Conservation (phyloP, 2,888 invertebrate species). For the Frankliniella intonsa region DNA sequence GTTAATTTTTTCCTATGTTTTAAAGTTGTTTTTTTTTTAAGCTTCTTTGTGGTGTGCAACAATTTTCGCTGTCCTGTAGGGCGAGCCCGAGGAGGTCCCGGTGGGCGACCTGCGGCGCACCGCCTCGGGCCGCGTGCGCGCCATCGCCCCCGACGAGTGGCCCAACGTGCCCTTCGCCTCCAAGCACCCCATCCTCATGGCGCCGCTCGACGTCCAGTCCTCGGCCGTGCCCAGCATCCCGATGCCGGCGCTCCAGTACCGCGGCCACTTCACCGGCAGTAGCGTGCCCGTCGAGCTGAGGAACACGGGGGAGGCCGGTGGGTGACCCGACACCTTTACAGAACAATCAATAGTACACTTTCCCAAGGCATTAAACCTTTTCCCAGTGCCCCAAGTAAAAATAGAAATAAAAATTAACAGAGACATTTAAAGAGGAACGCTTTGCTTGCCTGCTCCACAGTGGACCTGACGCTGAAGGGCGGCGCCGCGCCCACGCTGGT, state of each 20-base stretch:
- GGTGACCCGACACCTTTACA: too few relatives aligned
- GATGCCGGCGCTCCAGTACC: constrained; percentile 1
- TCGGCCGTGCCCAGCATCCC: constrained; percentile 5
- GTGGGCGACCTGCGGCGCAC: not conserved
- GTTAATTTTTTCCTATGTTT: too few relatives aligned
- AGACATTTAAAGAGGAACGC: not conserved
- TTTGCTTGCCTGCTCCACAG: not conserved
- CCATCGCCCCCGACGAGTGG: not conserved
- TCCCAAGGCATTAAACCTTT: too few relatives aligned
- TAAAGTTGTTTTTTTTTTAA: too few relatives aligned
- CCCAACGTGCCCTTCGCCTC: constrained; percentile 11
- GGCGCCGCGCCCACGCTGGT: not conserved
- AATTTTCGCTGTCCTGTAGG: too few relatives aligned
- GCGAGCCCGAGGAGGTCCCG: not conserved
- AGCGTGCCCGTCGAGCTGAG: not conserved
- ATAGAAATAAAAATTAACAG: too few relatives aligned
- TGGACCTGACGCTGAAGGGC: not conserved
- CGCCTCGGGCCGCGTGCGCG: not conserved
- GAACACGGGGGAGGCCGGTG: not conserved
- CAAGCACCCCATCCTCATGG: not conserved
- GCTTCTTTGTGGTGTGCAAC: too few relatives aligned
- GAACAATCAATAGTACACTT: too few relatives aligned
- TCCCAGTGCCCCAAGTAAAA: too few relatives aligned
- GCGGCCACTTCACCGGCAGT: not conserved
- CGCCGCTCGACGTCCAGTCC: not conserved